Conservation (phyloP, 2,888 invertebrate species). For the Lasioglossum malachurum region DNA sequence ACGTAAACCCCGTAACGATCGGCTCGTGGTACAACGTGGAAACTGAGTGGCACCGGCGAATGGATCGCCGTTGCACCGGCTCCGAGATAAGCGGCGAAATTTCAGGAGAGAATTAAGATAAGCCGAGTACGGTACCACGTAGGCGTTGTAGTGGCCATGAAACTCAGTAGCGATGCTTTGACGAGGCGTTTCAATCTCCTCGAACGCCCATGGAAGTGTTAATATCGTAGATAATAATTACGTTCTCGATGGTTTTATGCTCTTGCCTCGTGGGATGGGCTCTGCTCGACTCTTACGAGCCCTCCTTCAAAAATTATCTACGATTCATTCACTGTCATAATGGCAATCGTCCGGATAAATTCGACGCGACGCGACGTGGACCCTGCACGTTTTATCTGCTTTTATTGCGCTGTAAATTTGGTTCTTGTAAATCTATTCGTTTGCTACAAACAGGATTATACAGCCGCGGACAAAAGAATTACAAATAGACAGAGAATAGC, state of each 20-base stretch:
- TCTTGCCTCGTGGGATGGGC: not conserved
- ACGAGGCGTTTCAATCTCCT: conserved; percentile 54
- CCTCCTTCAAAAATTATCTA: conserved; percentile 17
- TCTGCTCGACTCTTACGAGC: not conserved
- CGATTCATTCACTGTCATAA: not conserved
- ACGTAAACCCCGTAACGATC: conserved; percentile 59
- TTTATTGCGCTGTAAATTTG: not conserved
- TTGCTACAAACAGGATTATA: too few species aligned
- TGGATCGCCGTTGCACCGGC: conserved; percentile 52
- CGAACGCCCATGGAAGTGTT: conserved; percentile 34
- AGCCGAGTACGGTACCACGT: conserved; percentile 58
- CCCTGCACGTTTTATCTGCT: not conserved
- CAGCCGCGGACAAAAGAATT: not conserved
- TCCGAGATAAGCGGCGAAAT: conserved; percentile 54
- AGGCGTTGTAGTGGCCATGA: conserved; percentile 63
- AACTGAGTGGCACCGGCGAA: conserved; percentile 57
- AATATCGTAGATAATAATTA: conserved; percentile 59
- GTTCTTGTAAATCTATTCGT: too few species aligned
- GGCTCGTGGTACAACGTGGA: conserved; percentile 34
- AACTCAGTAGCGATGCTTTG: conserved; percentile 63
- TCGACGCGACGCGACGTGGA: not conserved
- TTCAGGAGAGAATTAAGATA: conserved; percentile 71
- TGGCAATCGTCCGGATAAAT: conserved; percentile 21
- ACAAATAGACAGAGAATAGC: not conserved
- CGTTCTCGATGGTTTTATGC: conserved; percentile 29